phyloP scores from a whole-genome alignment of 2,888 invertebrate genomes.

The Leucozona laternaria region DNA sequence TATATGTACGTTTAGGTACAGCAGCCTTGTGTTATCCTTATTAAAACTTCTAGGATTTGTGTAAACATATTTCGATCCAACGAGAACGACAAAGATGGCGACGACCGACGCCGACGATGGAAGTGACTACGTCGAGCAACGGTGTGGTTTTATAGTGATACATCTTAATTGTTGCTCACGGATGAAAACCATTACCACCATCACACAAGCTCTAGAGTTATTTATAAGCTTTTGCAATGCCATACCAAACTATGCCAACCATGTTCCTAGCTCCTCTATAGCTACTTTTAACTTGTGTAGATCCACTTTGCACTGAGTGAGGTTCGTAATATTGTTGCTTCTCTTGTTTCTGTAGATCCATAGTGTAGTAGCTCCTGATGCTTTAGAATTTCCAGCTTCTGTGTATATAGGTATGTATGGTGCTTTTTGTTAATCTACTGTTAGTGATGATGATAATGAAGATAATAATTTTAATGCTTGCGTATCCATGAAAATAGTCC shows the following conservation, averaged over 20 bases:
- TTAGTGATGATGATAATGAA: slow-evolving; percentile 68
- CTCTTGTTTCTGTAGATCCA: slow-evolving; percentile 8
- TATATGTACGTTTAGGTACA: too few relatives aligned
- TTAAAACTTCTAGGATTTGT: slow-evolving; percentile 68
- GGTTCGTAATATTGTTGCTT: slow-evolving; percentile 14
- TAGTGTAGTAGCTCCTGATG: too few relatives aligned
- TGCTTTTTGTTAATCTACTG: slow-evolving; percentile 39
- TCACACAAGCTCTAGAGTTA: slow-evolving; percentile 54
- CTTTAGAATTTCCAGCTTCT: neutral
- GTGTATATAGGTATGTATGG: neutral
- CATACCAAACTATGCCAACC: neutral
- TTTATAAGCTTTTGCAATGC: slow-evolving; percentile 48
- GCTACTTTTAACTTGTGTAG: slow-evolving; percentile 14
- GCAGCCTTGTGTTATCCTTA: slow-evolving; percentile 33
- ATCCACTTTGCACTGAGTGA: slow-evolving; percentile 15
- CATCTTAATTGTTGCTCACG: slow-evolving; percentile 59
- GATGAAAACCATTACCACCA: slow-evolving; percentile 49
- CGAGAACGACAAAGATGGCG: slow-evolving; percentile 30
- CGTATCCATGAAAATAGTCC: slow-evolving; percentile 72
- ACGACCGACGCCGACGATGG: too few relatives aligned
- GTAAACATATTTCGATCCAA: slow-evolving; percentile 69
- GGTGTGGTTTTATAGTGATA: slow-evolving; percentile 32
- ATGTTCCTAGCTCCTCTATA: neutral
- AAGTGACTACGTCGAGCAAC: slow-evolving; percentile 11
- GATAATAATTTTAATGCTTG: slow-evolving; percentile 70